Conservation (phyloP, 2,888 invertebrate species). For the Tetragonisca angustula region DNA sequence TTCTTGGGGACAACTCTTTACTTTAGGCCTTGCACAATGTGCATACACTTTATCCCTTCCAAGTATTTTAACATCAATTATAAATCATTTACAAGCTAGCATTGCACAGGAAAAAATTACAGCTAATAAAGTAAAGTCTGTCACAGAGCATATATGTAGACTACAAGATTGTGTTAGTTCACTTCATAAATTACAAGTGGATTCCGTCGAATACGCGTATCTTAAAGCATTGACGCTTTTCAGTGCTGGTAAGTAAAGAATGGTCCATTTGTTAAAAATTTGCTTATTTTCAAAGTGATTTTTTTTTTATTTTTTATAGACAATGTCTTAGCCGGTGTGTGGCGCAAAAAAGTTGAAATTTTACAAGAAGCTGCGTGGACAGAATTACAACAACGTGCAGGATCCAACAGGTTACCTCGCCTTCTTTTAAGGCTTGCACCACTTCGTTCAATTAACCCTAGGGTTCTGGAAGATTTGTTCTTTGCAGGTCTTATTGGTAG, state of each 20-base stretch:
- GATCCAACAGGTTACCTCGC: constrained; percentile 86
- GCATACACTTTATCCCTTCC: constrained; percentile 91
- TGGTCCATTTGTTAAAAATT: neutral
- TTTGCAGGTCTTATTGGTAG: constrained; percentile 96
- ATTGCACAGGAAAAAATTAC: constrained; percentile 91
- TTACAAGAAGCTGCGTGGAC: constrained; percentile 85
- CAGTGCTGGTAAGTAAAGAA: constrained; percentile 88
- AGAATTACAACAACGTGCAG: constrained; percentile 85
- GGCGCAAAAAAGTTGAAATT: constrained; percentile 85
- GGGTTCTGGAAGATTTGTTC: constrained; percentile 95
- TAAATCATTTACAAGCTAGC: constrained; percentile 91
- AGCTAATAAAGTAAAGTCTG: constrained; percentile 90
- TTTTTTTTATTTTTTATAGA: constrained; percentile 74
- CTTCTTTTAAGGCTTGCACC: constrained; percentile 90
- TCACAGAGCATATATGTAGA: constrained; percentile 92
- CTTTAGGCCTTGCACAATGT: constrained; percentile 95
- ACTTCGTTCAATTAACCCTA: constrained; percentile 89
- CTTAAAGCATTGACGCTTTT: constrained; percentile 93
- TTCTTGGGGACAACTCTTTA: constrained; percentile 97
- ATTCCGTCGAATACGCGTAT: constrained; percentile 94
- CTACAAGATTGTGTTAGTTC: constrained; percentile 92
- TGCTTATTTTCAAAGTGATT: neutral
- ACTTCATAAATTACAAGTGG: constrained; percentile 90
- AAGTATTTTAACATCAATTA: constrained; percentile 93
- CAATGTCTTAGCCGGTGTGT: constrained; percentile 80